phyloP scores from a whole-genome alignment of 2,888 invertebrate genomes.

The Platypus cylindrus region DNA sequence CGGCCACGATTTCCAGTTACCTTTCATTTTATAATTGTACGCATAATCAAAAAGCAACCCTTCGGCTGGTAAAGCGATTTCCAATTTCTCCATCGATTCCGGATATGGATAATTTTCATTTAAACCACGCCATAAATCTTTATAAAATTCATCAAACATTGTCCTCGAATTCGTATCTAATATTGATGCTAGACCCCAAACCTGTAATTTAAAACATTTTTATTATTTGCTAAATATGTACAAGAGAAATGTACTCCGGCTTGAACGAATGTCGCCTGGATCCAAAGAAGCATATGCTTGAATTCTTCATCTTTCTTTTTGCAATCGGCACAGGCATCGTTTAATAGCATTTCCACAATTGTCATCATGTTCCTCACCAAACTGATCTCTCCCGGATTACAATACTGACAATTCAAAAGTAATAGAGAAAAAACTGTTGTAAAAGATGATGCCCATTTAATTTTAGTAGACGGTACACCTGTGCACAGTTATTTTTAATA shows the following conservation, averaged over 20 bases:
- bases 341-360: constrained; percentile 65
- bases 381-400: constrained; percentile 60
- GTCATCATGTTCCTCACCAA: constrained; percentile 57
- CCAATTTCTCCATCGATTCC: constrained; percentile 49
- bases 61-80: constrained; percentile 64
- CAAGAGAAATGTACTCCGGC: constrained; percentile 38
- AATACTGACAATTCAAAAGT: constrained; percentile 26
- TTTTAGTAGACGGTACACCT: constrained; percentile 26
- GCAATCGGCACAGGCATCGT: constrained; percentile 52
- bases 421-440: not conserved
- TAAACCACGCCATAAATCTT: constrained; percentile 40
- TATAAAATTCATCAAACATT: constrained; percentile 51
- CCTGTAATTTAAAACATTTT: constrained; percentile 22
- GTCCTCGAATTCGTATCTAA: constrained; percentile 59
- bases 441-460: not conserved
- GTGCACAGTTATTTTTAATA: constrained; percentile 54
- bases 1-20: constrained; percentile 77
- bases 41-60: constrained; percentile 70
- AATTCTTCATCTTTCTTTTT: constrained; percentile 42
- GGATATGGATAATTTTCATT: constrained; percentile 42
- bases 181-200: constrained; percentile 80
- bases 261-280: constrained; percentile 63
- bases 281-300: constrained; percentile 56
- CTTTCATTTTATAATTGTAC: constrained; percentile 65
- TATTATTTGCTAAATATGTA: too few species aligned